phyloP scores from a whole-genome alignment of 2,113 vertebrate species.

The Archilochus colubris region DNA sequence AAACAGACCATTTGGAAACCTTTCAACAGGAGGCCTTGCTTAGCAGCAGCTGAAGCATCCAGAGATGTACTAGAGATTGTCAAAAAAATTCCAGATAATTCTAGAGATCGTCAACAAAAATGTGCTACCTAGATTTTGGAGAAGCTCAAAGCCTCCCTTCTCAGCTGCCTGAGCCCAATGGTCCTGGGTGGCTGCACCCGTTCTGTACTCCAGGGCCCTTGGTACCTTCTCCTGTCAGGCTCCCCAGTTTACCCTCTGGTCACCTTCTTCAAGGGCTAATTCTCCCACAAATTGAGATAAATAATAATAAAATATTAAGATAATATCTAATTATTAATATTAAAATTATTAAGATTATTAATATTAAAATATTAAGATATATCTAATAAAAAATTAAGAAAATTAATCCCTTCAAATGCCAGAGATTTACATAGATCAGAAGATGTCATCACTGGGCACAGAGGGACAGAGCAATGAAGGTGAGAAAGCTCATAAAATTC shows the following conservation, averaged over 20 bases:
- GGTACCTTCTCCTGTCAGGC: not conserved
- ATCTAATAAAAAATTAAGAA: not conserved
- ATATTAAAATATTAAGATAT: too few relatives aligned
- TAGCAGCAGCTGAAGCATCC: not conserved
- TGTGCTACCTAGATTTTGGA: not conserved
- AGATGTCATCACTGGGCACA: not conserved
- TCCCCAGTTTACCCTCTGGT: not conserved
- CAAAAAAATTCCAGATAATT: not conserved
- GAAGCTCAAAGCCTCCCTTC: not conserved
- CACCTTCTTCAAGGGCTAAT: not conserved
- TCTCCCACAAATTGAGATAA: not conserved
- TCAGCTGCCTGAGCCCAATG: fast-evolving
- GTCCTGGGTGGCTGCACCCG: fast-evolving
- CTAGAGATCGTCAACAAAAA: not conserved
- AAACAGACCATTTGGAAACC: not conserved
- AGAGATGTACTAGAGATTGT: not conserved
- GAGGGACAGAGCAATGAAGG: not conserved
- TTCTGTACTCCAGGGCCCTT: not conserved
- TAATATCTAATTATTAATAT: too few relatives aligned
- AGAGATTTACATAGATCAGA: not conserved
- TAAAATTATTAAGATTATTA: too few relatives aligned
- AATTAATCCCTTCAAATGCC: not conserved
- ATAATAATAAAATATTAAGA: not conserved
- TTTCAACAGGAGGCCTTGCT: not conserved
- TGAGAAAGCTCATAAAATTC: not conserved